phyloP scores from a whole-genome alignment of 2,888 invertebrate genomes.

The Lamellibrachia satsuma region DNA sequence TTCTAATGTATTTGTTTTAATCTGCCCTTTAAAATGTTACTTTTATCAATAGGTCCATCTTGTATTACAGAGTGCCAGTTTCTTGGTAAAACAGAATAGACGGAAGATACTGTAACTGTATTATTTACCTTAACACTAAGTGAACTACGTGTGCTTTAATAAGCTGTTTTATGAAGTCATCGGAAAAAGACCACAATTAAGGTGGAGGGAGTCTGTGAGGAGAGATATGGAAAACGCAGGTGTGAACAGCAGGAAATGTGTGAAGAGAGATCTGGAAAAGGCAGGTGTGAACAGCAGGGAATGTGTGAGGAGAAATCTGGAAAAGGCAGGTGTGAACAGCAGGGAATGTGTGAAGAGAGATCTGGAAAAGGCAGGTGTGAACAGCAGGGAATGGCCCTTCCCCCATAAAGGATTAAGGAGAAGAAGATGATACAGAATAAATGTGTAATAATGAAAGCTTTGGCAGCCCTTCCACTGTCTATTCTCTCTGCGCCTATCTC shows the following conservation, averaged over 20 bases:
- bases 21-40: not conserved
- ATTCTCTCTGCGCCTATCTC: not conserved
- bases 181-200: not conserved
- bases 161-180: not conserved
- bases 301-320: not conserved
- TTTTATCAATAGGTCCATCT: not conserved
- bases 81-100: not conserved
- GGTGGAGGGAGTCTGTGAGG: not conserved
- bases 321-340: not conserved
- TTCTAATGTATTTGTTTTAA: not conserved
- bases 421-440: not conserved
- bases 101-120: not conserved
- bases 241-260: not conserved
- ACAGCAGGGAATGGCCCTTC: too few species aligned
- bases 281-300: not conserved
- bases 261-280: not conserved
- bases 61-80: not conserved
- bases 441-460: not conserved
- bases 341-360: too few species aligned
- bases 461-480: not conserved
- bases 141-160: not conserved
- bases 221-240: not conserved
- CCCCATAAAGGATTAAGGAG: not conserved
- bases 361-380: too few species aligned
- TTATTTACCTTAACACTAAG: not conserved